Evolutionary conservation across 2,113 vertebrate species (phyloP).

Genomic region (Megaptera novaeangliae): DNA sequence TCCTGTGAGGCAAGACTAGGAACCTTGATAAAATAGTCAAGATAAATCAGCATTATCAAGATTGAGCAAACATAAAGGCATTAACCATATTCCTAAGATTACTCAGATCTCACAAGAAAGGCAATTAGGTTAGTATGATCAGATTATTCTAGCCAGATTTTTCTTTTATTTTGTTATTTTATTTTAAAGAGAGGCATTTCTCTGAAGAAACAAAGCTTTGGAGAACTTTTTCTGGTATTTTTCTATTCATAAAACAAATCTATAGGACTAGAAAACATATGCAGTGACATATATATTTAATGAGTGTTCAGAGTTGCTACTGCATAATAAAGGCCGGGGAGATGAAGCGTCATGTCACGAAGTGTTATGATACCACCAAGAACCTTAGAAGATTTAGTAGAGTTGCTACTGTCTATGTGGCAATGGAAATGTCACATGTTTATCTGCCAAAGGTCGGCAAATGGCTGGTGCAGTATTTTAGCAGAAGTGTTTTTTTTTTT

Average conservation of each 20-base stretch:
- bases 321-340: conserved; percentile 10
- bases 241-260: conserved; percentile 17
- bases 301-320: background rate
- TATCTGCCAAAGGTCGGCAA: background rate
- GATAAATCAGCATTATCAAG: background rate
- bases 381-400: background rate
- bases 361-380: background rate
- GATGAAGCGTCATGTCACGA: background rate
- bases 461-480: conserved; percentile 2
- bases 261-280: background rate
- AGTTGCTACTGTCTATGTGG: background rate
- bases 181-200: background rate
- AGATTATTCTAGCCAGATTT: background rate
- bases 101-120: background rate
- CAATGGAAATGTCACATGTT: background rate
- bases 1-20: background rate
- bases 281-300: background rate
- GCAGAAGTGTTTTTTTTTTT: background rate
- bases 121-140: background rate
- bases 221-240: background rate
- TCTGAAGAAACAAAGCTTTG: background rate
- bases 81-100: background rate
- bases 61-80: background rate
- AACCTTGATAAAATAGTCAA: background rate
- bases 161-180: background rate